These are phyloP conservation scores for Ormyrus rosae DNA, from an alignment of 2,888 invertebrate genomes.

Conservation along the genomic window DNA sequence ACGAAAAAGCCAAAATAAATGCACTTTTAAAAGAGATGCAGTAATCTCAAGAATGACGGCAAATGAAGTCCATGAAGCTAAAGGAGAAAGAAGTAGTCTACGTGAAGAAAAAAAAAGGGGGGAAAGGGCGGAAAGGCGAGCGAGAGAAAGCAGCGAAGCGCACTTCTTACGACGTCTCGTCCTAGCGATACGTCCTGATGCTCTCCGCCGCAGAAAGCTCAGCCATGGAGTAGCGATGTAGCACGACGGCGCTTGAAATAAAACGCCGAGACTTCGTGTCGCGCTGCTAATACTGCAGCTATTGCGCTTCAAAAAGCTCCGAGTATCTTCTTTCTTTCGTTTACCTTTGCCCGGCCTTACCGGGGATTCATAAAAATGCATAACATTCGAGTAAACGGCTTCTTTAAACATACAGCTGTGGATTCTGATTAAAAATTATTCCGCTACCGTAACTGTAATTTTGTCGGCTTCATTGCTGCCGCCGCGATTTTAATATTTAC, in stretches of 20 bases:
- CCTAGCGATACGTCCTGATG: not conserved
- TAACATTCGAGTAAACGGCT: conserved; percentile 18
- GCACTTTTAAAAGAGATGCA: too few species aligned
- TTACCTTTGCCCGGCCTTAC: not conserved
- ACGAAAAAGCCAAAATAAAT: too few species aligned
- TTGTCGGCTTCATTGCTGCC: too few species aligned
- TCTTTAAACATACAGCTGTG: conserved; percentile 9
- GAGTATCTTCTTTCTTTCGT: not conserved
- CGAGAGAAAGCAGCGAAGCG: not conserved
- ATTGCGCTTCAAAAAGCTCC: not conserved
- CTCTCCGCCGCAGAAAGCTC: not conserved
- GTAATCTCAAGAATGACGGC: too few species aligned
- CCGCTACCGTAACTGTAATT: too few species aligned
- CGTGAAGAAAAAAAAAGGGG: not conserved
- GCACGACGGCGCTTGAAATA: not conserved
- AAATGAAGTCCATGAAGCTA: too few species aligned
- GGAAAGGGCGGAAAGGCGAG: too few species aligned
- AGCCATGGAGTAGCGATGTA: not conserved
- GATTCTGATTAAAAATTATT: too few species aligned
- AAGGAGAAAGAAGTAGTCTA: not conserved
- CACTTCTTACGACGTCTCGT: conserved; percentile 8
- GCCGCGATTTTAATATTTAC: too few species aligned
- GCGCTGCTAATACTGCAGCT: not conserved
- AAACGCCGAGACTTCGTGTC: not conserved
- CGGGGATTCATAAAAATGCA: conserved; percentile 32